A percentile compares a stretch with the other conserved stretches of the same genome.
Conservation (phyloP, 2,888 invertebrate genomes). For the Lepidocyrtoides sp. region DNA sequence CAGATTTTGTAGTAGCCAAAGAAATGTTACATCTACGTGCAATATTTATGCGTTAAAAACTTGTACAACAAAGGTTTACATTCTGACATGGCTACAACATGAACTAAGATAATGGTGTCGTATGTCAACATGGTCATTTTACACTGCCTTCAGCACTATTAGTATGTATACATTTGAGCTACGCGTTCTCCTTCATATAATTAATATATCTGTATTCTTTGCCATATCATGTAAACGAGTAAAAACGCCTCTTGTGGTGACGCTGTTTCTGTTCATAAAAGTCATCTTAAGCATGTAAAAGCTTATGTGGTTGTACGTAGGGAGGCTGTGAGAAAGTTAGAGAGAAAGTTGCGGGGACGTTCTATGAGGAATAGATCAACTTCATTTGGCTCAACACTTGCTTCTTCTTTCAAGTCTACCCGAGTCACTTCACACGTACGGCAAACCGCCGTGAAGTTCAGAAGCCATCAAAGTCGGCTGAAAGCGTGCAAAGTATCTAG, state of each 20-base stretch:
- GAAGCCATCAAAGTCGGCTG: slow-evolving; percentile 29
- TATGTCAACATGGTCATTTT: not conserved
- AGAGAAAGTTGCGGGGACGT: too few relatives aligned
- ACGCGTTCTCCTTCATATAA: not conserved
- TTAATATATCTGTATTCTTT: slow-evolving; percentile 18
- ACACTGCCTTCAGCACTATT: too few relatives aligned
- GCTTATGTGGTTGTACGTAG: too few relatives aligned
- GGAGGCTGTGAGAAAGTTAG: too few relatives aligned
- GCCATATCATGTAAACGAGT: slow-evolving; percentile 14
- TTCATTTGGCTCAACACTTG: not conserved
- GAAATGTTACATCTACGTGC: not conserved
- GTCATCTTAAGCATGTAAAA: not conserved
- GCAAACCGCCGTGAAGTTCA: not conserved
- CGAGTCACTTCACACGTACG: slow-evolving; percentile 12
- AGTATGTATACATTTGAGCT: too few relatives aligned
- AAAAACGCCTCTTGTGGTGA: not conserved
- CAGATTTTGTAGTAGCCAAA: not conserved
- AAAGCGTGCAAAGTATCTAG: not conserved
- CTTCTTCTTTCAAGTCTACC: not conserved
- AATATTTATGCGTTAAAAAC: too few relatives aligned
- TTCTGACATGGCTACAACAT: not conserved
- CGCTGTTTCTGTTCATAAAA: not conserved
- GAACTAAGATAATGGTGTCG: not conserved
- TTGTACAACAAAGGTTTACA: not conserved
- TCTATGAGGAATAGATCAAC: too few relatives aligned